These are phyloP conservation scores for Corythornis cristatus DNA, from an alignment of 2,113 vertebrate genomes.

Conservation along the genomic window DNA sequence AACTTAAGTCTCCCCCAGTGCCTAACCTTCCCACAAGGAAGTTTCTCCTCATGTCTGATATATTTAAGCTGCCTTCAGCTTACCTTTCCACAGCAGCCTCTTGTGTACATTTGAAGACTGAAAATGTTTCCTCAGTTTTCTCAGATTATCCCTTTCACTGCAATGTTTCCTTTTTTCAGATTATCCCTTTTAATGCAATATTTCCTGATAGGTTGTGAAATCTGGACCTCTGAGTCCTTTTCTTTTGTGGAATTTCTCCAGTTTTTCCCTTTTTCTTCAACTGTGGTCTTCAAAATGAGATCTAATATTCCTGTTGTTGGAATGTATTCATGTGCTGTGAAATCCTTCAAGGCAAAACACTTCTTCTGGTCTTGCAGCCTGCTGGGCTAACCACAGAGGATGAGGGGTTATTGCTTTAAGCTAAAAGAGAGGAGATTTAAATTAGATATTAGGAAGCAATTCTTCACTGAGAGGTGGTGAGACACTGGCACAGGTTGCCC, in stretches of 20 bases:
- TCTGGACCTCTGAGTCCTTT: neutral
- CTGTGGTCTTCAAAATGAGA: neutral
- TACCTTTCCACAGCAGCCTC: neutral
- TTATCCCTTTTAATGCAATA: neutral
- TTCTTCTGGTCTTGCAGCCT: neutral
- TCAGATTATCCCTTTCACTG: neutral
- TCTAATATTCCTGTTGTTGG: neutral
- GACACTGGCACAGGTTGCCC: no score
- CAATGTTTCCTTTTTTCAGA: neutral
- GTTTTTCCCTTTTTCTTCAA: neutral
- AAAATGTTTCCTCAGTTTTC: neutral
- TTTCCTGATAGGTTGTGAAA: neutral
- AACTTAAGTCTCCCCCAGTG: neutral
- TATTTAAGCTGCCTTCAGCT: neutral
- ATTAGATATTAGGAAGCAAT: no score
- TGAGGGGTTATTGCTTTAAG: no score
- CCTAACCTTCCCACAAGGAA: neutral
- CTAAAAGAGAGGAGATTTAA: no score
- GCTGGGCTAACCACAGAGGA: neutral
- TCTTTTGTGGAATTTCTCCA: neutral
- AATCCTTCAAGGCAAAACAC: neutral
- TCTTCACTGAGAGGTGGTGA: no score
- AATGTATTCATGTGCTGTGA: neutral
- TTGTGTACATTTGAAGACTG: neutral
- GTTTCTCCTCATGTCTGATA: neutral